phyloP scores from a whole-genome alignment of 2,888 invertebrate genomes.

The Pomacea canaliculata region DNA sequence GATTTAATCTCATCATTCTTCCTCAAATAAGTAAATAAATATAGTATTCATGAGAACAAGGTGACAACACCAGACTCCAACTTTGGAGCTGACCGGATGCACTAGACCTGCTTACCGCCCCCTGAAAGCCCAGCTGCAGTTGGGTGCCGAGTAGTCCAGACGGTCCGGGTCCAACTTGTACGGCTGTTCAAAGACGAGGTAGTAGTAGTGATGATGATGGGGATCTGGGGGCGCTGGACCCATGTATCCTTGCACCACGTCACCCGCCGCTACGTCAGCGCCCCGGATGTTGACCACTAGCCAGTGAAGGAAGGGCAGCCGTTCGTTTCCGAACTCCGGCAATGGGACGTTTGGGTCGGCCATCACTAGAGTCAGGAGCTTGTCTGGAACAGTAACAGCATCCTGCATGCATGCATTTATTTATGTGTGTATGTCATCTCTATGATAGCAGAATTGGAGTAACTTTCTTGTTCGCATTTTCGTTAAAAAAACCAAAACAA shows the following conservation, averaged over 20 bases:
- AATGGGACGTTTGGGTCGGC: constrained; percentile 39
- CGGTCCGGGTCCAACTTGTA: constrained; percentile 11
- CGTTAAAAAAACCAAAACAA: too few relatives aligned
- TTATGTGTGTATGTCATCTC: neutral
- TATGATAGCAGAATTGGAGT: too few relatives aligned
- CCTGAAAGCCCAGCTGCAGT: constrained; percentile 27
- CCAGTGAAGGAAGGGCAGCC: constrained; percentile 42
- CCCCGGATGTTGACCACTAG: constrained; percentile 42
- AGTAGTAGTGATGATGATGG: constrained; percentile 40
- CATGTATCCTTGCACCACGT: constrained; percentile 36
- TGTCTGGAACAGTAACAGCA: constrained; percentile 27
- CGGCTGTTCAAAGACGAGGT: constrained; percentile 35
- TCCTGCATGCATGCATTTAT: neutral
- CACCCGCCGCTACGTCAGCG: constrained; percentile 37
- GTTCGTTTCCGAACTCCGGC: constrained; percentile 34
- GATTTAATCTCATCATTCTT: too few relatives aligned
- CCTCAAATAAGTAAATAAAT: too few relatives aligned
- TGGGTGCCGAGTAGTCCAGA: constrained; percentile 29
- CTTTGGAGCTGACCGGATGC: too few relatives aligned
- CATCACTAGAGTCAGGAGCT: constrained; percentile 34
- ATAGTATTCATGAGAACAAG: too few relatives aligned
- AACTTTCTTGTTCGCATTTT: too few relatives aligned
- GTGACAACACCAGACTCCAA: too few relatives aligned
- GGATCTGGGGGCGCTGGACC: constrained; percentile 38
- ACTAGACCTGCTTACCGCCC: constrained; percentile 28